Evolutionary conservation across 1,140 invertebrate genomes (phyloP).

Genomic region (Acromyrmex charruanus): DNA sequence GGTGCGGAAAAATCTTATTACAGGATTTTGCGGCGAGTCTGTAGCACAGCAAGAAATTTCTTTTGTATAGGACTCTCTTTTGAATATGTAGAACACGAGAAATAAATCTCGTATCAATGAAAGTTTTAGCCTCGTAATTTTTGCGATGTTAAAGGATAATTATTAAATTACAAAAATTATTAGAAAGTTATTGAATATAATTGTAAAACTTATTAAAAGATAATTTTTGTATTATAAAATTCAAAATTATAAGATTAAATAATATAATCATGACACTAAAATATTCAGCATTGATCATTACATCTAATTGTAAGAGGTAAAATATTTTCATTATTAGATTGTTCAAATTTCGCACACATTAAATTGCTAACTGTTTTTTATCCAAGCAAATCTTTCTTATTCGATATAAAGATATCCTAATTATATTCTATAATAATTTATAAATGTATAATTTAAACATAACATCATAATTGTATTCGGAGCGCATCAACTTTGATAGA

Average conservation of each 20-base stretch:
- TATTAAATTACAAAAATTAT: neutral
- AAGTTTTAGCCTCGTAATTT: constrained; percentile 1
- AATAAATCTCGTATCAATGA: neutral
- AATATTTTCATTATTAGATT: neutral
- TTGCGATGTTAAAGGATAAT: neutral
- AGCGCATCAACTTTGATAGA: neutral
- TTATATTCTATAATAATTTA: no score
- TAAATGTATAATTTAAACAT: neutral
- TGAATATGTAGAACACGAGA: neutral
- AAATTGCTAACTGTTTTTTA: neutral
- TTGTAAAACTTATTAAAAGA: neutral
- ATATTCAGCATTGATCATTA: neutral
- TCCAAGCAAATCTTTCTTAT: neutral
- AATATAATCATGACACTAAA: neutral
- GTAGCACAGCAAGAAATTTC: neutral
- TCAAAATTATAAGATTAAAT: neutral
- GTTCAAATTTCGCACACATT: neutral
- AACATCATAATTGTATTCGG: neutral
- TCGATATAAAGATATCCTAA: neutral
- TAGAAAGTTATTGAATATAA: neutral
- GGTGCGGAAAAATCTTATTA: constrained; percentile 35
- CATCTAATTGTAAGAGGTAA: neutral
- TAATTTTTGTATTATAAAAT: neutral
- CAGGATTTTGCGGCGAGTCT: constrained; percentile 7
- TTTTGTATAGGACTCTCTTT: neutral